phyloP scores from a whole-genome alignment of 2,888 invertebrate genomes.

The Choreutis nemorana region DNA sequence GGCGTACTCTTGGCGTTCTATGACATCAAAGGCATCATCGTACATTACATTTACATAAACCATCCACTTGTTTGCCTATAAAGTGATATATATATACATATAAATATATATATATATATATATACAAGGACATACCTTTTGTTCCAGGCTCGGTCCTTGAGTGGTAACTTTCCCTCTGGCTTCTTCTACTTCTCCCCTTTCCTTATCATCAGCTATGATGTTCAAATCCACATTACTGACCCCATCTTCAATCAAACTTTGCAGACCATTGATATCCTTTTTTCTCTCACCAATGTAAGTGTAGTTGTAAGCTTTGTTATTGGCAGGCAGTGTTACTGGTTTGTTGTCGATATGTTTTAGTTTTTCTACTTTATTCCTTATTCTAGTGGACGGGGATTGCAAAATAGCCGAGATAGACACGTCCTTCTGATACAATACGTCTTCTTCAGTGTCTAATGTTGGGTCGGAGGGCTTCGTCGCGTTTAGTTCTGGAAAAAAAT shows the following conservation, averaged over 20 bases:
- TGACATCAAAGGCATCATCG: no score
- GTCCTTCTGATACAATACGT: slow-evolving; percentile 80
- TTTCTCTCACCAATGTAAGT: slow-evolving; percentile 44
- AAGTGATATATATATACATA: not conserved
- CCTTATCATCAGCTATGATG: slow-evolving; percentile 42
- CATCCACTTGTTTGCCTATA: not conserved
- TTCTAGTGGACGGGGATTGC: slow-evolving; percentile 61
- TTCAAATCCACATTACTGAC: slow-evolving; percentile 48
- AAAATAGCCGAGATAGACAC: slow-evolving; percentile 81
- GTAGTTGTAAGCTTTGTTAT: slow-evolving; percentile 26
- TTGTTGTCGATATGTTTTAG: slow-evolving; percentile 33
- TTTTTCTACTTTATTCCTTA: slow-evolving; percentile 42
- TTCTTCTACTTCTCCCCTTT: slow-evolving; percentile 21
- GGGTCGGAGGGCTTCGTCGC: slow-evolving; percentile 70
- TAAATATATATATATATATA: not conserved
- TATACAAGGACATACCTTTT: slow-evolving; percentile 51
- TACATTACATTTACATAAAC: not conserved
- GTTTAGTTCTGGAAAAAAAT: slow-evolving; percentile 73
- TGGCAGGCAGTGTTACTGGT: not conserved
- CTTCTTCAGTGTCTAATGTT: slow-evolving; percentile 65
- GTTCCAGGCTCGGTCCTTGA: slow-evolving; percentile 71
- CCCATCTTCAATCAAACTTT: slow-evolving; percentile 52
- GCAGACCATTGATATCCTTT: slow-evolving; percentile 47
- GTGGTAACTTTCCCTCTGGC: slow-evolving; percentile 49
- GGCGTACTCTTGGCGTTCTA: no score